Base-by-base conservation (phyloP, 2,888 invertebrate species). In the Drosophila pseudotalamancana region DNA sequence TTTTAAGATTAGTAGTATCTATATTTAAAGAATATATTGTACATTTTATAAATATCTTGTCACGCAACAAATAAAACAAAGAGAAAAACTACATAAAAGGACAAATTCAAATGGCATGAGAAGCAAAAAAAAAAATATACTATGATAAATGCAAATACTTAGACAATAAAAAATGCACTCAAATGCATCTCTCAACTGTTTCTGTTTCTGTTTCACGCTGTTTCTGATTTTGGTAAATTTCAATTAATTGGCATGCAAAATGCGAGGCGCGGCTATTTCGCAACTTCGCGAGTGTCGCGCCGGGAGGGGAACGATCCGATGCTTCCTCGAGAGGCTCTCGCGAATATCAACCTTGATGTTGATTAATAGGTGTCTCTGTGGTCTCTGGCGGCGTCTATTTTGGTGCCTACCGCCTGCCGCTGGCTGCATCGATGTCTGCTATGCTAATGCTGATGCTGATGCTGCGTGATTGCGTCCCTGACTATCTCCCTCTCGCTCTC, bases 341-440 rank as follows among this genome's bases (percentile, higher is more conserved):
- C 67, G 77, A 78, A 81, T 81, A 86, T 71, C 89, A 81, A 89
- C 89, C 90, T 89, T 90, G 90, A 88, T 88, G 89, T 89, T 89
- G 89, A 89, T 90, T 89, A 80, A 89, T 89, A 78, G 67, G 66
- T 79, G 76, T 67, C 80, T 77, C 60, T 66, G 62, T 73, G 48
- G n/a, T n/a, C 32, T 61, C 50, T 61, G 53, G 72, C 61, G 59
- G 60, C 70, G 37, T 73, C 86, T 88, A 84, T 83, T 86, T 78
- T 40, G 61, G 76, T 69, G 57, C 55, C 46, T 49, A 16, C 64
- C 34, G 40, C 40, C 45, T 48, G 46, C 66, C 35, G 6, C 43
- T 29, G 43, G 9, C 9, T 64, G 64, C 64, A 48, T 31, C 46
- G 37, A 31, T 50, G 37, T 56, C 34, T 31, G 18, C 39, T 23